Conservation (phyloP, 2,113 vertebrate species). For the Gallinago jamesoni region DNA sequence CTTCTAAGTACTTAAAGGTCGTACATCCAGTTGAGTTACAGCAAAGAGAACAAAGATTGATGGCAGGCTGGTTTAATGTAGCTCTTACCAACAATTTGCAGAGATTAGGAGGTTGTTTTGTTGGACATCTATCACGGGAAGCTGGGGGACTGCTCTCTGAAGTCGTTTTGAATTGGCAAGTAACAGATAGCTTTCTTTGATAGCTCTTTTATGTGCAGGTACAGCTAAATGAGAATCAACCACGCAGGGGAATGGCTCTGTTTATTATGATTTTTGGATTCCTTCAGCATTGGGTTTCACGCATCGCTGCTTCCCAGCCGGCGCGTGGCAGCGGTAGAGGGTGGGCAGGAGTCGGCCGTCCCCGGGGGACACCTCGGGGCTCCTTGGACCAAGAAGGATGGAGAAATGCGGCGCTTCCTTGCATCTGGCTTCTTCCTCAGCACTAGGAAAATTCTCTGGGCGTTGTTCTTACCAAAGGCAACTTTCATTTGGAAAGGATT, state of each 20-base stretch:
- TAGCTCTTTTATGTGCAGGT: neutral
- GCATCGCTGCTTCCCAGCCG: neutral
- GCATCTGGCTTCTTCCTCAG: neutral
- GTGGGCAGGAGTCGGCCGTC: neutral
- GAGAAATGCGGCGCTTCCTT: rapidly evolving
- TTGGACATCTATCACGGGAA: neutral
- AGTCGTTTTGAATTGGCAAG: neutral
- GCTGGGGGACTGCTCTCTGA: neutral
- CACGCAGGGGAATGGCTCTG: neutral
- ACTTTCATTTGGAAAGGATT: neutral
- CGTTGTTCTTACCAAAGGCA: neutral
- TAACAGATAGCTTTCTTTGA: neutral
- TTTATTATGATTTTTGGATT: neutral
- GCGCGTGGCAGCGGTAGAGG: neutral
- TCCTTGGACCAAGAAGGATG: neutral
- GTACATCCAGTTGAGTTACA: neutral
- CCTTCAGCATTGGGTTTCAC: neutral
- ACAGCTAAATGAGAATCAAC: neutral
- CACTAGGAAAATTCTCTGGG: neutral
- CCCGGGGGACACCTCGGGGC: rapidly evolving
- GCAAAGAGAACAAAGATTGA: neutral
- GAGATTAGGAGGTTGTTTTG: neutral
- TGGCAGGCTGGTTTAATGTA: neutral
- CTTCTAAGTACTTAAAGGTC: neutral
- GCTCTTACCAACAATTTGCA: neutral